Base-by-base conservation (phyloP, 2,113 vertebrate species). In the Corvus moneduloides region DNA sequence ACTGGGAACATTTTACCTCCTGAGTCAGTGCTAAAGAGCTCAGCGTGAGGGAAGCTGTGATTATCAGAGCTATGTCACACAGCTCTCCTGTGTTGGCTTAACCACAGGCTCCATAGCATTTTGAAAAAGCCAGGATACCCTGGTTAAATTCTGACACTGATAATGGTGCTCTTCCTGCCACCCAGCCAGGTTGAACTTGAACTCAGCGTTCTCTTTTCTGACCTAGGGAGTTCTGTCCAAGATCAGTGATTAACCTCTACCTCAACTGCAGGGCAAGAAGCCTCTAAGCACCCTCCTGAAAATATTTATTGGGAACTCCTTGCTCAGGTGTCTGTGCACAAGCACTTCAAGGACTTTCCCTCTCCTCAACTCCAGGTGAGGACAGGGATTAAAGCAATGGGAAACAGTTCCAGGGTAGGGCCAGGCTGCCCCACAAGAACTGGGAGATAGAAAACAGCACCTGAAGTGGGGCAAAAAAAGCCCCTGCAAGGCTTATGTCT, bases 171-270 rank as follows among this genome's bases (percentile, higher is more conserved):
- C 43, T 22, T 77, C 44, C 43, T 68, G 41, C 62, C 49, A 9
- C 4, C 41, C 48, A 41, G 7, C 35, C 1, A 0, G 3, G 30
- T 1, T 63, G 51, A 56, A 59, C 72, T 30, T 6, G 30, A 69
- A 66, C 62, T 49, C 71, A 2, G 0, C 0, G 0, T 52, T 66
- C 75, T 71, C 22, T 68, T 56, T 73, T 33, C 89, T 58, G 35
- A 35, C 62, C 26, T 35, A 21, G 52, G 43, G 30, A 41, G 21
- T 4, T n/a, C 56, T 71, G 51, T 30, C 59, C 55, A n/a, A 49
- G 58, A 32, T 11, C 67, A 64, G 59, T 24, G 62, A 46, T 87
- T 55, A 63, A 48, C 33, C 35, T 37, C 20, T 41, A 48, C 52
- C 52, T 84, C 79, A 77, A 7, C 39, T 48, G 37, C 1, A 2